These are phyloP conservation scores for Indri indri DNA, from an alignment of 2,113 vertebrate genomes.

Conservation along the genomic window DNA sequence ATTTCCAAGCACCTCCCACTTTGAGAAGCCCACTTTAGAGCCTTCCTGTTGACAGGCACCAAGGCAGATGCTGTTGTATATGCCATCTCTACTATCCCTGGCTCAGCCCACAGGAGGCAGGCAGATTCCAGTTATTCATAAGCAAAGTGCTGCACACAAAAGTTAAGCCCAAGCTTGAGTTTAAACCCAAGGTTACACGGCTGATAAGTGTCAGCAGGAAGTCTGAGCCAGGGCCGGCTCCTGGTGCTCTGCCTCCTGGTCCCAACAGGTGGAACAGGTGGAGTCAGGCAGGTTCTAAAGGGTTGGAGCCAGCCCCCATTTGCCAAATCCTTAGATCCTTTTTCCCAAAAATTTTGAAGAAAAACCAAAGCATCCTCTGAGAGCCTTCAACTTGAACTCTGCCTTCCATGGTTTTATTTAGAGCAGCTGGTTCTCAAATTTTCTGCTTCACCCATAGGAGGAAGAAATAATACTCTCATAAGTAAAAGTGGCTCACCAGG, in stretches of 20 bases:
- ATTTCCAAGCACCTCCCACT: background rate
- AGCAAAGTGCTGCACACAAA: background rate
- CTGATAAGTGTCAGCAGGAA: background rate
- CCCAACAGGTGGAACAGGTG: too few species aligned
- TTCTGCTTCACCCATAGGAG: background rate
- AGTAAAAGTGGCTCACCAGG: background rate
- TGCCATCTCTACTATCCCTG: background rate
- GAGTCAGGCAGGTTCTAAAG: too few species aligned
- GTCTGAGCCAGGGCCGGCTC: background rate
- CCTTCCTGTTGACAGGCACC: background rate
- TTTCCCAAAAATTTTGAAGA: background rate
- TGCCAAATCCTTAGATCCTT: background rate
- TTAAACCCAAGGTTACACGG: background rate
- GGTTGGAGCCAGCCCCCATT: background rate
- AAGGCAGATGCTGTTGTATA: too few species aligned
- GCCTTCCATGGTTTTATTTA: background rate
- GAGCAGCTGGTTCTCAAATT: background rate
- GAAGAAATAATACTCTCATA: background rate
- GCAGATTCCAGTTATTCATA: background rate
- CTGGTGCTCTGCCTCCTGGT: background rate
- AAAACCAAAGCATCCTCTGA: background rate
- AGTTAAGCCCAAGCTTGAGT: accelerated
- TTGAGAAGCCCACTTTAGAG: background rate
- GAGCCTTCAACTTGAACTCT: background rate
- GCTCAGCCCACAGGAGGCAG: too few species aligned